Percentiles rank a stretch among this genome's conserved stretches.
Conservation (phyloP, 2,888 invertebrate species). For the Drosophila macrospina region DNA sequence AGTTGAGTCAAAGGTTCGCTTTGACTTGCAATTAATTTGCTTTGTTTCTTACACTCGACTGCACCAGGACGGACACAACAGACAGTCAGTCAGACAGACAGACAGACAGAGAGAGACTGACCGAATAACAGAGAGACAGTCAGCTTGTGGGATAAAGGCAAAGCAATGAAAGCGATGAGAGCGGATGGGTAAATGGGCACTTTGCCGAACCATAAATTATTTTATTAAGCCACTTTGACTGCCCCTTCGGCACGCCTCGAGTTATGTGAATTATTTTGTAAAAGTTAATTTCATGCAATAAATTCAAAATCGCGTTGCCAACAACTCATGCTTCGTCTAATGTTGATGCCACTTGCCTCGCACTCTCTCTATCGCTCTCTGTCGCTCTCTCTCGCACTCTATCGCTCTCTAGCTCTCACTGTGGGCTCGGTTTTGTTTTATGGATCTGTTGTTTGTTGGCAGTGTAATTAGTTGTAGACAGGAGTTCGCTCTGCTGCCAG, state of each 20-base stretch:
- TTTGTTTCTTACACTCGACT: slow-evolving; percentile 81
- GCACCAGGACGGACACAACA: slow-evolving; percentile 35
- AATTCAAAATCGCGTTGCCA: slow-evolving; percentile 78
- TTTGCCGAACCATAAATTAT: slow-evolving; percentile 74
- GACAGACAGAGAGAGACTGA: slow-evolving; percentile 3
- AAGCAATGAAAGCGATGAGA: not conserved
- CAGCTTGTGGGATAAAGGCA: slow-evolving; percentile 5
- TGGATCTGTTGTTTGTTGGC: slow-evolving; percentile 34
- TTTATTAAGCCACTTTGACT: slow-evolving; percentile 79
- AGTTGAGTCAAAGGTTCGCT: slow-evolving; percentile 65
- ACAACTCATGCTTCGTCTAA: slow-evolving; percentile 46
- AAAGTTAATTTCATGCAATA: slow-evolving; percentile 81
- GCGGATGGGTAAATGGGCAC: slow-evolving; percentile 65
- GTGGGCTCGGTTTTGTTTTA: slow-evolving; percentile 39
- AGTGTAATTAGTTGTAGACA: slow-evolving; percentile 55
- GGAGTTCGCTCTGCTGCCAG: slow-evolving; percentile 19
- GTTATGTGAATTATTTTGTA: slow-evolving; percentile 78
- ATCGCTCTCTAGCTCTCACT: too few relatives aligned
- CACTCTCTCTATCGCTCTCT: not conserved
- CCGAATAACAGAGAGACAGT: slow-evolving; percentile 2
- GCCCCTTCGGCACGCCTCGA: slow-evolving; percentile 68
- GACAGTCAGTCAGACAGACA: slow-evolving; percentile 2
- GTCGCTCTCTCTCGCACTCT: not conserved
- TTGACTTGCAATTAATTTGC: slow-evolving; percentile 83
- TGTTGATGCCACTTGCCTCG: slow-evolving; percentile 15